phyloP scores from a whole-genome alignment of 2,797 vertebrate genomes.

The Enteromius thamalakanensis region DNA sequence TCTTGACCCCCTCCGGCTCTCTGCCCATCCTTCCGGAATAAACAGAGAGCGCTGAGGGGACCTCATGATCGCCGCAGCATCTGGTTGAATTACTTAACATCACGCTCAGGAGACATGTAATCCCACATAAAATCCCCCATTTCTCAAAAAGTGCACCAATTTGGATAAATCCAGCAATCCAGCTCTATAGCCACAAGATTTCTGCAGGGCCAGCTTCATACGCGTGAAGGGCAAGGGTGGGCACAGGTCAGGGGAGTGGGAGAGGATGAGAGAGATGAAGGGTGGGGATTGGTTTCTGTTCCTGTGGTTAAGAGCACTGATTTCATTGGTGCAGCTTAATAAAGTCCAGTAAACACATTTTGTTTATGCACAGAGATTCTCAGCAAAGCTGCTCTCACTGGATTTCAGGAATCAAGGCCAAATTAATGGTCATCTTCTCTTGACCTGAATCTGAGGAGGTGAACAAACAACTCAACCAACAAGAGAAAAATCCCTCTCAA shows the following conservation, averaged over 20 bases:
- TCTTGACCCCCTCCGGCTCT: slow-evolving; percentile 1
- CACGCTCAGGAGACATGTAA: slow-evolving; percentile 80
- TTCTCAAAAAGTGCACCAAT: slow-evolving; percentile 82
- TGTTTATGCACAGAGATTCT: slow-evolving; percentile 69
- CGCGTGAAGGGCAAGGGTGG: slow-evolving; percentile 43
- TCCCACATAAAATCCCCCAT: slow-evolving; percentile 82
- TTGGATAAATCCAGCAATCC: slow-evolving; percentile 77
- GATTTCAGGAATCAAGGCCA: slow-evolving; percentile 71
- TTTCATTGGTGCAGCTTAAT: slow-evolving; percentile 58
- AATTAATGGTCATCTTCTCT: slow-evolving; percentile 65
- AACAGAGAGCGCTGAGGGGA: slow-evolving; percentile 67
- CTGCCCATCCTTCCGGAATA: slow-evolving; percentile 22
- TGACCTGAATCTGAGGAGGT: slow-evolving; percentile 68
- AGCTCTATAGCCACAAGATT: slow-evolving; percentile 72
- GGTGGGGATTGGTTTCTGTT: slow-evolving; percentile 24
- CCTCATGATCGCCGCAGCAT: slow-evolving; percentile 77
- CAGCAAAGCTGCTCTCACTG: slow-evolving; percentile 65
- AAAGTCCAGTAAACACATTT: slow-evolving; percentile 72
- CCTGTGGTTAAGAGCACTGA: slow-evolving; percentile 33
- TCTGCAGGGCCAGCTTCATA: slow-evolving; percentile 65
- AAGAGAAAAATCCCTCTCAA: not conserved
- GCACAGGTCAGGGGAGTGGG: slow-evolving; percentile 15
- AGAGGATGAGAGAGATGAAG: slow-evolving; percentile 14
- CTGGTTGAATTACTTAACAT: slow-evolving; percentile 84
- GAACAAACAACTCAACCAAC: slow-evolving; percentile 11